A percentile compares a stretch with the other conserved stretches of the same genome.
phyloP scores from a whole-genome alignment of 1,140 invertebrate genomes.

The Protaetia brevitarsis region DNA sequence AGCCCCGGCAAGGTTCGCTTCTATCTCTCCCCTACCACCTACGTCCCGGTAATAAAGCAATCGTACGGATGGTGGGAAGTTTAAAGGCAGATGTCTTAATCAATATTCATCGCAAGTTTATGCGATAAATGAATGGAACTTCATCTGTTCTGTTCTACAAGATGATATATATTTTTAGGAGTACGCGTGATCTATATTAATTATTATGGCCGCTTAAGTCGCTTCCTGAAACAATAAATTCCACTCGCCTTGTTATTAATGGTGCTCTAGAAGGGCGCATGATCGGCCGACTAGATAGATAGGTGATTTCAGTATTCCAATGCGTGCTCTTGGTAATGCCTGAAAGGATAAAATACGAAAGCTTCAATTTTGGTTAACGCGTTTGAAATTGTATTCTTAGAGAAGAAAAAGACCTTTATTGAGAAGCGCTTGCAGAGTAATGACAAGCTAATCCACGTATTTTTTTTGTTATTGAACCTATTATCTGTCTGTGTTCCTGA shows the following conservation, averaged over 20 bases:
- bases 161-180: slow-evolving; percentile 5
- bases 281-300: neutral
- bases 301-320: neutral
- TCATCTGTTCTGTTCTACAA: slow-evolving; percentile 7
- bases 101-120: slow-evolving; percentile 6
- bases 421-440: no score
- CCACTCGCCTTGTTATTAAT: neutral
- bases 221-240: slow-evolving; percentile 9
- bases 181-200: slow-evolving; percentile 4
- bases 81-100: slow-evolving; percentile 14
- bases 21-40: neutral
- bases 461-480: no score
- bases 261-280: neutral
- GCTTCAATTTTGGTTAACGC: no score
- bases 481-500: no score
- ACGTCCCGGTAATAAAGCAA: slow-evolving; percentile 2
- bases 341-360: no score
- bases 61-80: slow-evolving; percentile 3
- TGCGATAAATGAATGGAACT: slow-evolving; percentile 6
- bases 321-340: no score
- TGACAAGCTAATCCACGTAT: no score
- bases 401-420: no score
- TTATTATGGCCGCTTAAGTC: slow-evolving; percentile 11
- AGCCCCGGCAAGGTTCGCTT: neutral
- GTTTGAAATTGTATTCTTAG: no score